phyloP scores from a whole-genome alignment of 1,140 invertebrate genomes.

The Drosophila mojavensis region DNA sequence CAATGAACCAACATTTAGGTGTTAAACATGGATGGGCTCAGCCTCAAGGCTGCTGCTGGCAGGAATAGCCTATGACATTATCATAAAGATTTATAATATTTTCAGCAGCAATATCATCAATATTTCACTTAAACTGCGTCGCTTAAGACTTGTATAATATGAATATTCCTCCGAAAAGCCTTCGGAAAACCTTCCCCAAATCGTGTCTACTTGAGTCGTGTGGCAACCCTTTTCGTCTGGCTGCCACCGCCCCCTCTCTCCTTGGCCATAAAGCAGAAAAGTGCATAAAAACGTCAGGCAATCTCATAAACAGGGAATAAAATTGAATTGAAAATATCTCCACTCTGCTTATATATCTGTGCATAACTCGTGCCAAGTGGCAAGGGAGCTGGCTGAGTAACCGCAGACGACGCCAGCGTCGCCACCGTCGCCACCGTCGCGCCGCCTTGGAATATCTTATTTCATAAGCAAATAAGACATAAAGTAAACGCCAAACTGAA shows the following conservation, averaged over 20 bases:
- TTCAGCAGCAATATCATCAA: too few species aligned
- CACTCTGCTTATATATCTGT: constrained; percentile 41
- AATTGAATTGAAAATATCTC: constrained; percentile 48
- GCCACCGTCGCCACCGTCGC: not conserved
- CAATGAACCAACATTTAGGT: not conserved
- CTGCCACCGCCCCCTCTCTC: constrained; percentile 36
- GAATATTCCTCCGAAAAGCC: too few species aligned
- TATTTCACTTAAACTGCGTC: too few species aligned
- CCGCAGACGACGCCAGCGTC: not conserved
- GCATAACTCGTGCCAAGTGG: constrained; percentile 52
- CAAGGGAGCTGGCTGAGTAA: not conserved
- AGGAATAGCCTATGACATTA: too few species aligned
- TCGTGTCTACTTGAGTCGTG: not conserved
- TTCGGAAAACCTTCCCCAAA: not conserved
- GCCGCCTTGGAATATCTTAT: constrained; percentile 64
- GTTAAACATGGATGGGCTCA: not conserved
- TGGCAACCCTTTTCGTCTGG: constrained; percentile 1
- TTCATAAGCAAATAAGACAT: constrained; percentile 80
- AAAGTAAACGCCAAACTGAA: constrained; percentile 57
- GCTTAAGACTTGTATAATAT: too few species aligned
- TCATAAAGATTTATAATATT: too few species aligned
- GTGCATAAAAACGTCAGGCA: constrained; percentile 75
- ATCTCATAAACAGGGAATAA: constrained; percentile 77
- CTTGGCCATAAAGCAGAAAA: constrained; percentile 51
- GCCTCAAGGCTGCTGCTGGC: too few species aligned